Percentiles rank a stretch among this genome's conserved stretches.
phyloP scores from a whole-genome alignment of 2,113 vertebrate genomes.

The Aldabrachelys gigantea region DNA sequence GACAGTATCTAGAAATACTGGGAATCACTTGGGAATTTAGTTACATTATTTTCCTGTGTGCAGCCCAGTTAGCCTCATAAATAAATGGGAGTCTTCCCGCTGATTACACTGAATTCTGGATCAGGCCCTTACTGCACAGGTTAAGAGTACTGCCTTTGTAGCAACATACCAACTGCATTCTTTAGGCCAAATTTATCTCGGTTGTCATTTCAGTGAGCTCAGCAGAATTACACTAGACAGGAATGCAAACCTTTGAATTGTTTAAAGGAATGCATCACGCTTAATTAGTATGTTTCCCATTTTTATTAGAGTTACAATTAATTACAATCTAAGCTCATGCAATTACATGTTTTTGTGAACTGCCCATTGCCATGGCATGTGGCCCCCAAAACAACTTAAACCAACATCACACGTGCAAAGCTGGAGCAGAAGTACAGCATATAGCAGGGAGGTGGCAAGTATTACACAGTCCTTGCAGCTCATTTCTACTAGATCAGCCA shows the following conservation, averaged over 20 bases:
- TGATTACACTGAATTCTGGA: neutral
- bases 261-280: neutral
- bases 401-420: neutral
- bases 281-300: slow-evolving; percentile 46
- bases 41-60: rapidly evolving
- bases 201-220: slow-evolving; percentile 7
- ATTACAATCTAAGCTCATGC: neutral
- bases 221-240: slow-evolving; percentile 8
- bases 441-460: neutral
- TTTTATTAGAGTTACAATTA: slow-evolving; percentile 42
- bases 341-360: slow-evolving; percentile 6
- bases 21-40: neutral
- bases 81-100: neutral
- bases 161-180: rapidly evolving
- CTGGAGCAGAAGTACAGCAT: neutral
- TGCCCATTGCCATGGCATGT: rapidly evolving
- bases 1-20: neutral
- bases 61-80: neutral
- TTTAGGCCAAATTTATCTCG: neutral
- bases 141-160: neutral
- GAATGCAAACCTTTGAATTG: neutral
- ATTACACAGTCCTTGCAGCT: neutral
- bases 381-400: neutral
- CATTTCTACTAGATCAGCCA: neutral
- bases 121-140: neutral